Conservation (phyloP, 1,140 invertebrate genomes). For the Pentalonia nigronervosa region DNA sequence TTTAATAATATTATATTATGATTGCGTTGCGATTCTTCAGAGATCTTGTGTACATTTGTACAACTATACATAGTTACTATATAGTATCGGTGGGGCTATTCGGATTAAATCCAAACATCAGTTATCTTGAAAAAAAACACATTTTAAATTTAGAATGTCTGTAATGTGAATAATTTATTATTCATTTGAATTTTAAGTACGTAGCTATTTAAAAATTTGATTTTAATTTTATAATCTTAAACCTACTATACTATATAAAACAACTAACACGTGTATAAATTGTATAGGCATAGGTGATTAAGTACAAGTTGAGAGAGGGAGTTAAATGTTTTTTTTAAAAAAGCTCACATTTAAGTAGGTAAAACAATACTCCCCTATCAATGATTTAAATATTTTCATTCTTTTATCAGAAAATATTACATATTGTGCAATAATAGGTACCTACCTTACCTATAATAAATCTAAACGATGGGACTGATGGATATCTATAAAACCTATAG, state of each 20-base stretch:
- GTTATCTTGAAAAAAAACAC: not conserved
- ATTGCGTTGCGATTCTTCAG: not conserved
- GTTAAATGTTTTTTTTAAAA: not conserved
- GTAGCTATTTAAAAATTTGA: not conserved
- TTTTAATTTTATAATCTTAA: not conserved
- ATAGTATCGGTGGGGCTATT: too few species aligned
- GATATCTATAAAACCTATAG: not conserved
- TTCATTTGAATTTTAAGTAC: not conserved
- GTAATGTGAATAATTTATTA: not conserved
- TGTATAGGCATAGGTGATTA: not conserved
- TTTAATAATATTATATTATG: not conserved
- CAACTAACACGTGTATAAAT: not conserved
- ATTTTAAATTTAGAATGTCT: too few species aligned
- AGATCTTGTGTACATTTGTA: not conserved
- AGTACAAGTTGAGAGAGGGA: not conserved
- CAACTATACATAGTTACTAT: too few species aligned
- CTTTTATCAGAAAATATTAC: not conserved
- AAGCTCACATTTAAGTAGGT: not conserved
- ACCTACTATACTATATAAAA: too few species aligned
- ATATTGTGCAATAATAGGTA: not conserved
- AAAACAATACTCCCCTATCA: not conserved
- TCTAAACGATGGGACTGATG: not conserved
- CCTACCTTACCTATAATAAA: not conserved
- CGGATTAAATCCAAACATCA: not conserved
- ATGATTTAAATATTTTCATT: not conserved